Evolutionary conservation across 2,113 vertebrate species (phyloP), one percentile per base, ranked within the genome.

Genomic region (Herpailurus yagouaroundi): DNA sequence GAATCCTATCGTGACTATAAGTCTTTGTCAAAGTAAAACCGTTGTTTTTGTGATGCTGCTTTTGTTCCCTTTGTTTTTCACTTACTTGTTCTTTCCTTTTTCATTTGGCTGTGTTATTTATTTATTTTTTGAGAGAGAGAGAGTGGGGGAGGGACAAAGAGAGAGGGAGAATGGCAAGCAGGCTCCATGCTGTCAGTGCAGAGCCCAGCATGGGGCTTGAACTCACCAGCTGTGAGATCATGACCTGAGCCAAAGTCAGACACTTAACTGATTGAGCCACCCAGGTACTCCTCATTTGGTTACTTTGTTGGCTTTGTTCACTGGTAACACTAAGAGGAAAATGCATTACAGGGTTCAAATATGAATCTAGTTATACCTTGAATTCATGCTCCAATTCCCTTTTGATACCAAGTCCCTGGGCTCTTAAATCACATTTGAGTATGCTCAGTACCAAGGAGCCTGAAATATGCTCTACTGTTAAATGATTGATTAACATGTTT

Each of bases 271-370:
- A 23, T 21, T 60, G 57, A 60, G 57, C 57, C 21, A 60, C 57
- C 57, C 18, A 18, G 55, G 57, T 23, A 8, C 21, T 60, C 57
- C 98, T 99, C 99, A 98, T 98, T 98, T 98, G 98, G 98, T 99
- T 98, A 98, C 97, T 97, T 98, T 98, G 98, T 92, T 92, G 97
- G 98, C 99, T 98, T 98, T 98, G 98, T 98, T 98, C 97, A 97
- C 98, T 98, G 99, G 97, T 97, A 98, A 98, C 98, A 99, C 97
- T 99, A 98, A 93, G 95, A 99, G 98, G 99, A 99, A 98, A 98
- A 99, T 99, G 99, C 98, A 98, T 98, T 99, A 97, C 98, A 99
- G 98, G 98, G 98, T 99, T 98, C 98, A 99, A 99, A 98, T 98
- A 97, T 87, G 98, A 99, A 99, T 99, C 98, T 98, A 99, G 98